Evolutionary conservation across 2,888 invertebrate species (phyloP), one percentile per base, ranked within the genome.

Genomic region (Amphipoea lucens): DNA sequence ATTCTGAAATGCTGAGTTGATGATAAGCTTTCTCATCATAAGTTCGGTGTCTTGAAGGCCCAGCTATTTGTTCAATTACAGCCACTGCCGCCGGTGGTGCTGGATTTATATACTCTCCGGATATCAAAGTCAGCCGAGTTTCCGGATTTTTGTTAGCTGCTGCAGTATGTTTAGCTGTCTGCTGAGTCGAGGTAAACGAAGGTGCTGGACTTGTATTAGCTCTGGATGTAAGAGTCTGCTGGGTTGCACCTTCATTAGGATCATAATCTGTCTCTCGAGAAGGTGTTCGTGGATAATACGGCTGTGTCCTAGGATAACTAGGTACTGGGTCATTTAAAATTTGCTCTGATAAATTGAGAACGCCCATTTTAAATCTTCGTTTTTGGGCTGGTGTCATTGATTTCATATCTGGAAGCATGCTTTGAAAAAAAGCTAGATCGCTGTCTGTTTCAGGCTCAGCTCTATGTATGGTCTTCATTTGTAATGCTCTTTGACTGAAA

Each of bases 41-140:
- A 51, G 82, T 84, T 81, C 81, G 81, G 74, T 78, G 84, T 84
- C 79, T 51, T 84, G 79, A 84, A 84, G 81, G 79, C 79, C 81
- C 81, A 82, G 84, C 81, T 84, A 84, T 79, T 81, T 82, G 84
- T 81, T 79, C 77, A 82, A 81, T 82, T 81, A 84, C 81, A 83
- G 84, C 84, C 81, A 57, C 36, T 40, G 79, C 81, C 81, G 79
- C 81, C 81, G 84, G 84, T 84, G 84, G 79, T 82, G 84, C 42
- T 42, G 42, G 42, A 42, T 42, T 42, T 42, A 42, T 42, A 42
- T 42, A 42, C 42, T 42, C 42, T 76, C 83, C 75, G 83, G 83
- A 81, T 80, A n/a, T 83, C 17, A 51, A 51, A 51, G 79, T 84
- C 82, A 82, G 81, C 79, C 79, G 79, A 79, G 81, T 79, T 79